Evolutionary conservation across 2,888 invertebrate genomes (phyloP).

Genomic region (Drosophila robusta): DNA sequence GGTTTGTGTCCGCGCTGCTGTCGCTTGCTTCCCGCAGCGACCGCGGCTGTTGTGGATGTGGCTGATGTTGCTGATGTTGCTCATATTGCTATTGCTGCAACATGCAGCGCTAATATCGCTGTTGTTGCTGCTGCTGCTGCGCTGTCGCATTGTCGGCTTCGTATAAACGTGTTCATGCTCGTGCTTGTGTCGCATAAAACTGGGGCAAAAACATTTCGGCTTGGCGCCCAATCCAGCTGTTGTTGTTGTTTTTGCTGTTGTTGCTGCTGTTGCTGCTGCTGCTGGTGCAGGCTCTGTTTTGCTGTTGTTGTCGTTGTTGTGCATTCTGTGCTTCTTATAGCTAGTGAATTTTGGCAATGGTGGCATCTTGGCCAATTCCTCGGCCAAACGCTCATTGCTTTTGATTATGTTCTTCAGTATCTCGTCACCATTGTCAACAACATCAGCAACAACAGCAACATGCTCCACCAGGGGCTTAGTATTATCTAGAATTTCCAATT

Average conservation of each 20-base stretch:
- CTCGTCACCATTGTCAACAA: constrained; percentile 62
- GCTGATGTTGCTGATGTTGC: constrained; percentile 19
- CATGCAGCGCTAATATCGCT: constrained; percentile 33
- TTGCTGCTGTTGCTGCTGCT: constrained; percentile 4
- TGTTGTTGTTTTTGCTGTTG: constrained; percentile 39
- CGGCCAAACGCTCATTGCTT: constrained; percentile 78
- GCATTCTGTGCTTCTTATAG: constrained; percentile 46
- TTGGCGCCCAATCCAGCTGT: constrained; percentile 34
- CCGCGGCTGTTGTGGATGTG: constrained; percentile 16
- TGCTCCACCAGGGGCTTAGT: constrained; percentile 4
- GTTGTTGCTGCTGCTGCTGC: constrained; percentile 35
- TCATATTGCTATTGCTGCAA: constrained; percentile 37
- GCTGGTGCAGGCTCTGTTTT: constrained; percentile 25
- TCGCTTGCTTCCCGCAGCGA: constrained; percentile 24
- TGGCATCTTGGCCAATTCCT: constrained; percentile 80
- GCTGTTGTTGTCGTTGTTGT: constrained; percentile 19
- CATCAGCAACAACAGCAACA: constrained; percentile 33
- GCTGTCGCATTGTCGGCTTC: constrained; percentile 38
- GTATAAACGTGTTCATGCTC: constrained; percentile 51
- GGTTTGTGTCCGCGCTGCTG: constrained; percentile 69
- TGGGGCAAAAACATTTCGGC: constrained; percentile 70
- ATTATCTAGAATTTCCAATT: constrained; percentile 43
- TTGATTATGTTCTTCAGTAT: constrained; percentile 77
- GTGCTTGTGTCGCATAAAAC: constrained; percentile 69
- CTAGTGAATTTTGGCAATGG: constrained; percentile 71